Conservation (phyloP, 2,113 vertebrate species). For the Megalops atlanticus region DNA sequence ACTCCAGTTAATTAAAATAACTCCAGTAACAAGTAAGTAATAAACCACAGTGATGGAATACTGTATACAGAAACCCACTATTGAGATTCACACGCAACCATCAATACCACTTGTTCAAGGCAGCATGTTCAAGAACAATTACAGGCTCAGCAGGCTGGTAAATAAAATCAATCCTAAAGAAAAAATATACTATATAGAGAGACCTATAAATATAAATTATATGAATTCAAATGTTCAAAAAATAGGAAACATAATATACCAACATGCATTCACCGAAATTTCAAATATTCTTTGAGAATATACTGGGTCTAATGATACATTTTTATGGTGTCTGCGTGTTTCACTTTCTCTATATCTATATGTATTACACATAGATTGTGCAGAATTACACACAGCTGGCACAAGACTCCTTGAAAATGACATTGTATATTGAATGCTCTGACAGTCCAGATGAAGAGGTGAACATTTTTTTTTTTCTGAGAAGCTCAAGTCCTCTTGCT, state of each 20-base stretch:
- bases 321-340: background rate
- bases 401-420: too few species aligned
- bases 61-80: background rate
- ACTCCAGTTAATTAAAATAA: background rate
- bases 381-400: too few species aligned
- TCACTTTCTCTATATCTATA: background rate
- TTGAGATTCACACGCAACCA: background rate
- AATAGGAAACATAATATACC: background rate
- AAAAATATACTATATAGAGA: background rate
- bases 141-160: background rate
- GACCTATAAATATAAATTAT: background rate
- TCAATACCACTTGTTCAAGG: background rate
- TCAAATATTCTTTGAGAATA: background rate
- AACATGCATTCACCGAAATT: background rate
- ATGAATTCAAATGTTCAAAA: background rate
- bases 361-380: too few species aligned
- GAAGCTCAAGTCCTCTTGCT: background rate
- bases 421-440: background rate
- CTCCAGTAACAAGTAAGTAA: background rate
- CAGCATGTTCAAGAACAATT: background rate
- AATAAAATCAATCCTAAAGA: background rate
- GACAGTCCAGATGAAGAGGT: background rate
- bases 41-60: background rate
- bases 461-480: background rate
- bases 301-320: background rate